A percentile compares a stretch with the other conserved stretches of the same genome.
These are phyloP conservation scores for Sinocyclocheilus rhinocerous DNA, from an alignment of 2,113 vertebrate species.

Conservation along the genomic window DNA sequence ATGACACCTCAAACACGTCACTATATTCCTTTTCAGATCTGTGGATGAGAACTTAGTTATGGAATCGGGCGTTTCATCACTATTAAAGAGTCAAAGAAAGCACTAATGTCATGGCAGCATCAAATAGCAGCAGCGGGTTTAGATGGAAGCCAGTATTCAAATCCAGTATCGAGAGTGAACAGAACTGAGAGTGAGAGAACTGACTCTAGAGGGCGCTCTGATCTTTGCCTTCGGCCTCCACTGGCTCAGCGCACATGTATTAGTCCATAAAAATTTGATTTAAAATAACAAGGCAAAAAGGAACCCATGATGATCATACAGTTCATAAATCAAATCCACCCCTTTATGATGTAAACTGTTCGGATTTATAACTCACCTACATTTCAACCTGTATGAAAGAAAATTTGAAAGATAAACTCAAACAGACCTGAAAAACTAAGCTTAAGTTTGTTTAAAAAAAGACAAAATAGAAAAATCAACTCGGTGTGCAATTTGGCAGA, in stretches of 20 bases:
- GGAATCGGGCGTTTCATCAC: background rate
- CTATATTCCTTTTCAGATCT: background rate
- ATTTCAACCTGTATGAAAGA: background rate
- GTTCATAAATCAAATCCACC: constrained; percentile 9
- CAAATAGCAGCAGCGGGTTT: constrained; percentile 37
- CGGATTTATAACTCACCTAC: background rate
- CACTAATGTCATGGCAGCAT: constrained; percentile 4
- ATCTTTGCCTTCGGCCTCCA: background rate
- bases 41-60: background rate
- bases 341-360: constrained; percentile 1
- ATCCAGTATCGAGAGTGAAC: background rate
- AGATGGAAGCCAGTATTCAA: constrained; percentile 19
- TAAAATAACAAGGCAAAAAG: background rate
- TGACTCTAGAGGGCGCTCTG: background rate
- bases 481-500: constrained; percentile 28
- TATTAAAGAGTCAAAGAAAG: constrained; percentile 22
- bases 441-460: background rate
- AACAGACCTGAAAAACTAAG: background rate
- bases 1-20: background rate
- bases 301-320: background rate
- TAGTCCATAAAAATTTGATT: background rate
- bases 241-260: background rate
- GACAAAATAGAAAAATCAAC: background rate
- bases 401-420: background rate
- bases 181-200: background rate